A percentile compares a stretch with the other conserved stretches of the same genome.
Conservation (phyloP, 1,140 invertebrate genomes). For the Adoxophyes honmai region DNA sequence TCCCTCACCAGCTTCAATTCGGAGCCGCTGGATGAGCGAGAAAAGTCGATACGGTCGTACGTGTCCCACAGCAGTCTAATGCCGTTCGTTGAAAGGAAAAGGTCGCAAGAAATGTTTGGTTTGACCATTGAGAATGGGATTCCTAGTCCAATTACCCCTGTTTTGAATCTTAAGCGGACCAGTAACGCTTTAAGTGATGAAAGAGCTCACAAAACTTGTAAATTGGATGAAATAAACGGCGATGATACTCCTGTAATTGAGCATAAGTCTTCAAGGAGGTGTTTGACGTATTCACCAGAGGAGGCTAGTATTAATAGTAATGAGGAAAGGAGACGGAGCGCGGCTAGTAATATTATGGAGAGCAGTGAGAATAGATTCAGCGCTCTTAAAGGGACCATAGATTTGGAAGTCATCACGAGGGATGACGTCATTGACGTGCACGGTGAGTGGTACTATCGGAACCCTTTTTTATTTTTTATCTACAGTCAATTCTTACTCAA, state of each 20-base stretch:
- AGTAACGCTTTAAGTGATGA: conserved; percentile 64
- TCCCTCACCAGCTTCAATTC: conserved; percentile 36
- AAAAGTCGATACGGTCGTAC: conserved; percentile 41
- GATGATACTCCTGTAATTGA: conserved; percentile 64
- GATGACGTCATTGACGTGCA: conserved; percentile 69
- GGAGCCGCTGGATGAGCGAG: neutral
- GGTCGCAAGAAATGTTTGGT: conserved; percentile 57
- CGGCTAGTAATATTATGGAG: conserved; percentile 60
- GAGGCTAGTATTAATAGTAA: conserved; percentile 63
- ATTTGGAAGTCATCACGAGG: conserved; percentile 59
- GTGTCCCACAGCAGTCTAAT: conserved; percentile 63
- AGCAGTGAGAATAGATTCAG: conserved; percentile 51
- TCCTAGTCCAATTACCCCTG: conserved; percentile 64
- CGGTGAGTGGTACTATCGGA: conserved; percentile 74
- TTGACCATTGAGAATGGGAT: conserved; percentile 64
- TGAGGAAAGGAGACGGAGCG: conserved; percentile 64
- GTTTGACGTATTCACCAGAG: conserved; percentile 67
- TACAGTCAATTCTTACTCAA: too few species aligned
- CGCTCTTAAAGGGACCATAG: conserved; percentile 60
- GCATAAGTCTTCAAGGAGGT: conserved; percentile 63
- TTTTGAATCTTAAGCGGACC: conserved; percentile 54
- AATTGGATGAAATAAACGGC: conserved; percentile 59
- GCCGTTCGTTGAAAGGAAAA: conserved; percentile 43
- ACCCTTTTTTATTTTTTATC: conserved; percentile 23
- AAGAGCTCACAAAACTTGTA: conserved; percentile 62